Base-by-base conservation (phyloP, 2,888 invertebrate genomes). In the Gandaritis pyraliata region DNA sequence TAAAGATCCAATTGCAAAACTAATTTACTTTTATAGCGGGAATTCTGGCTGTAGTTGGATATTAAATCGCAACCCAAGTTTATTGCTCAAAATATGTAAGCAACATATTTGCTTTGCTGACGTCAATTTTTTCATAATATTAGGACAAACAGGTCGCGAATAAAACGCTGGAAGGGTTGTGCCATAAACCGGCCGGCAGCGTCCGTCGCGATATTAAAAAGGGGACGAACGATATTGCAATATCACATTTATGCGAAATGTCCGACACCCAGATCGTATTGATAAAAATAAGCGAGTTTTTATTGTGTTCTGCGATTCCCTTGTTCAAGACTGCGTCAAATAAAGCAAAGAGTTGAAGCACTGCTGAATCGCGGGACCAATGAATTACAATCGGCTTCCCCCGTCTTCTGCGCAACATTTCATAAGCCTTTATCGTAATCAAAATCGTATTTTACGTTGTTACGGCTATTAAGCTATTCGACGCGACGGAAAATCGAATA, bases 191-290 rank as follows among this genome's bases (percentile, higher is more conserved):
- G 90, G 79, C 87, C 88, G 81, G 85, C 82, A 82, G 85, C 87
- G 88, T 87, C 91, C 90, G 89, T 85, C 86, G 90, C 86, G 87
- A 92, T 92, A 92, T 92, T 92, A 92, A 92, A 92, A 91, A 91
- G 87, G 91, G 91, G 91, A 88, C 90, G 86, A 86, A 87, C 88
- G 91, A 88, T 90, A 91, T 92, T 92, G 91, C 91, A 90, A 91
- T 91, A 90, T 92, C 91, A 91, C 92, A 90, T 92, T 91, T 91
- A 91, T 92, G 89, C 87, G 90, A 90, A 91, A 90, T 91, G 91
- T 90, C 90, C 90, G 80, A 90, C 91, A 89, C 86, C 83, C 88
- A 90, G 91, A 92, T 91, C 89, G 88, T 89, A 90, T 92, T 92
- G 92, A 92, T 91, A 91, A 92, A 90, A 92, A 90, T 92, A 92